A percentile compares a stretch with the other conserved stretches of the same genome.
phyloP scores from a whole-genome alignment of 1,140 invertebrate genomes.

The Fopius arisanus region DNA sequence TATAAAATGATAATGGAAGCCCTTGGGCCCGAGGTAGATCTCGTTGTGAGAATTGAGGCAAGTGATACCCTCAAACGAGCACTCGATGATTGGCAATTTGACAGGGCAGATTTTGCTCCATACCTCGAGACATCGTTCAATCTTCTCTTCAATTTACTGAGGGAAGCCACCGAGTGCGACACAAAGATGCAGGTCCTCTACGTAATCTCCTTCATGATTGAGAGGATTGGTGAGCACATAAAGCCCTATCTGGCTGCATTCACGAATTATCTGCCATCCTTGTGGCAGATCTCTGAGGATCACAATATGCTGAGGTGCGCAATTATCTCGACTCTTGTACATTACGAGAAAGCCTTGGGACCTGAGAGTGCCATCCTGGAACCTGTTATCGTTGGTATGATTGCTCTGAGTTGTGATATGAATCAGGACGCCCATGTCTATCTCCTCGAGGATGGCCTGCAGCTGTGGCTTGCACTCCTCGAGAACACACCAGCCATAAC shows the following conservation, averaged over 20 bases:
- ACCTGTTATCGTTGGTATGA: conserved; percentile 78
- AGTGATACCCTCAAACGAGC: conserved; percentile 78
- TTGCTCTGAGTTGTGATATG: conserved; percentile 82
- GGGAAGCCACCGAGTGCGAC: conserved; percentile 90
- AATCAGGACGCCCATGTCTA: conserved; percentile 85
- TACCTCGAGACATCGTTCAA: conserved; percentile 81
- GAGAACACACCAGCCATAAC: conserved; percentile 75
- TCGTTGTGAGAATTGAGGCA: conserved; percentile 85
- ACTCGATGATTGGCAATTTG: conserved; percentile 93
- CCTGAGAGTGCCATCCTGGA: conserved; percentile 69
- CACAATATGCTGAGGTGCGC: conserved; percentile 93
- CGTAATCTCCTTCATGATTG: conserved; percentile 89
- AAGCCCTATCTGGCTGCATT: conserved; percentile 76
- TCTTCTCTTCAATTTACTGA: conserved; percentile 83
- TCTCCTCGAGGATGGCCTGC: conserved; percentile 89
- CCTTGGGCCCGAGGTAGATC: conserved; percentile 76
- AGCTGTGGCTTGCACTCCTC: conserved; percentile 86
- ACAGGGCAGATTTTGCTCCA: conserved; percentile 82
- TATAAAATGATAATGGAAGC: conserved; percentile 82
- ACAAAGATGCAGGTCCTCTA: conserved; percentile 93
- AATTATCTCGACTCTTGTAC: conserved; percentile 85
- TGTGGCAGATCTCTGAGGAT: conserved; percentile 87
- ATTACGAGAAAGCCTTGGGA: conserved; percentile 77
- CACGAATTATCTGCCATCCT: conserved; percentile 81
- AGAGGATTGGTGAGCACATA: conserved; percentile 81